These are phyloP conservation scores for Apodemus speciosus DNA, from an alignment of 2,113 vertebrate species.

Conservation along the genomic window DNA sequence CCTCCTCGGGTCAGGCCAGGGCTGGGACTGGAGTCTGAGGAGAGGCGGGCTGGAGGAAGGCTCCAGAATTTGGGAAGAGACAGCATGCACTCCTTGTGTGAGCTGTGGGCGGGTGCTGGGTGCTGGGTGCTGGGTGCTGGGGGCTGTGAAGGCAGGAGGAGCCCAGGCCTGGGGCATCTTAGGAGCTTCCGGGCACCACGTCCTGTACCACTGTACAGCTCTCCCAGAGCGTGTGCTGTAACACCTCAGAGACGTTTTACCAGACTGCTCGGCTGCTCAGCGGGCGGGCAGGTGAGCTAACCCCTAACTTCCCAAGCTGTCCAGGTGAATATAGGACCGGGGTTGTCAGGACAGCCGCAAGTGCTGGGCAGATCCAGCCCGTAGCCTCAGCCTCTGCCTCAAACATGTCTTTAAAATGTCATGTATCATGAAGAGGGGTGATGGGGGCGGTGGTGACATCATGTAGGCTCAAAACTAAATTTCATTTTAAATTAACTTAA, in stretches of 20 bases:
- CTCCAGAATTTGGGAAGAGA: neutral
- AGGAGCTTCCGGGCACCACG: too few relatives aligned
- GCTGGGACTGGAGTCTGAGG: neutral
- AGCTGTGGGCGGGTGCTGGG: neutral
- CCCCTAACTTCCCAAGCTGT: rapidly evolving
- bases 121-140: neutral
- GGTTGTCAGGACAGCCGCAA: neutral
- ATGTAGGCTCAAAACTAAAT: neutral
- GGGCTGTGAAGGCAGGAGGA: neutral
- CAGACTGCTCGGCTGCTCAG: neutral
- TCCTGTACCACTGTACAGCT: neutral
- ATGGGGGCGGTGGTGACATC: neutral
- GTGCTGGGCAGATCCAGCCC: neutral
- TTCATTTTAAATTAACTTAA: neutral
- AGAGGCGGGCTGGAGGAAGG: neutral
- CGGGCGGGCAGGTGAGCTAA: too few relatives aligned
- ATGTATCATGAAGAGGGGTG: neutral
- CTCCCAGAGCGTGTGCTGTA: neutral
- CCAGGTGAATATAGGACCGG: rapidly evolving
- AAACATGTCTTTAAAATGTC: neutral
- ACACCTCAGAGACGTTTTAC: too few relatives aligned
- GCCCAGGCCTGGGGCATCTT: too few relatives aligned
- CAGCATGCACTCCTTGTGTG: rapidly evolving
- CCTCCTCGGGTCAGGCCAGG: neutral
- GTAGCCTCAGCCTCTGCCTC: neutral